Evolutionary conservation across 2,888 invertebrate genomes (phyloP).

Genomic region (Tachystola acroxantha): DNA sequence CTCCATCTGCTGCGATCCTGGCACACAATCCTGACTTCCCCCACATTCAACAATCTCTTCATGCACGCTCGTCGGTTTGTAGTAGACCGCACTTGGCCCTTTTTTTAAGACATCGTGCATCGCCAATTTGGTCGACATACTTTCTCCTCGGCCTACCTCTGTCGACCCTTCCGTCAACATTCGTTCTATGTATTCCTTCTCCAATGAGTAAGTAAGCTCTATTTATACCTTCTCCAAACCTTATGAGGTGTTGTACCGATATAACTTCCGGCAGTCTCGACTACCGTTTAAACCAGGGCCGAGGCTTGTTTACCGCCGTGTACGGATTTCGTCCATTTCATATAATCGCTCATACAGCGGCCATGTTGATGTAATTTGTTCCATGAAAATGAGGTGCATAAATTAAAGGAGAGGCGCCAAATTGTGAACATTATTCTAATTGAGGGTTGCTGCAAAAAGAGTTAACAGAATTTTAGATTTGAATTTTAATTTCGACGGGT

Average conservation of each 20-base stretch:
- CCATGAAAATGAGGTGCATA: neutral
- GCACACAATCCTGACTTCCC: too few relatives aligned
- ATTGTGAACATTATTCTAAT: neutral
- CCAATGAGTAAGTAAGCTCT: too few relatives aligned
- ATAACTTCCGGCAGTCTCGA: constrained; percentile 17
- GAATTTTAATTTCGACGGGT: too few relatives aligned
- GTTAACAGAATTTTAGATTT: neutral
- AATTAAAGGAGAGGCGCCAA: constrained; percentile 3
- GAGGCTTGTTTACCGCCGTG: constrained; percentile 20
- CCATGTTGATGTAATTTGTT: constrained; percentile 1
- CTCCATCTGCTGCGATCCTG: too few relatives aligned
- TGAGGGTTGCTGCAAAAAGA: neutral
- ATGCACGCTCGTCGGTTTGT: too few relatives aligned
- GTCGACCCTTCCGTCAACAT: too few relatives aligned
- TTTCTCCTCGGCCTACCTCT: too few relatives aligned
- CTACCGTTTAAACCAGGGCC: constrained; percentile 20
- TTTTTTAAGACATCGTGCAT: too few relatives aligned
- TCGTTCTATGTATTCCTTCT: too few relatives aligned
- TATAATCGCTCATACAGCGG: constrained; percentile 19
- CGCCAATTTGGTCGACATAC: too few relatives aligned
- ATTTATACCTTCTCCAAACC: constrained; percentile 10
- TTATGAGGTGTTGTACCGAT: neutral
- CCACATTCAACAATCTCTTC: too few relatives aligned
- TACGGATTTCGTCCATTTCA: constrained; percentile 19
- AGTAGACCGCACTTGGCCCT: too few relatives aligned